Conservation (phyloP, 2,113 vertebrate genomes). For the Carassius gibelio region DNA sequence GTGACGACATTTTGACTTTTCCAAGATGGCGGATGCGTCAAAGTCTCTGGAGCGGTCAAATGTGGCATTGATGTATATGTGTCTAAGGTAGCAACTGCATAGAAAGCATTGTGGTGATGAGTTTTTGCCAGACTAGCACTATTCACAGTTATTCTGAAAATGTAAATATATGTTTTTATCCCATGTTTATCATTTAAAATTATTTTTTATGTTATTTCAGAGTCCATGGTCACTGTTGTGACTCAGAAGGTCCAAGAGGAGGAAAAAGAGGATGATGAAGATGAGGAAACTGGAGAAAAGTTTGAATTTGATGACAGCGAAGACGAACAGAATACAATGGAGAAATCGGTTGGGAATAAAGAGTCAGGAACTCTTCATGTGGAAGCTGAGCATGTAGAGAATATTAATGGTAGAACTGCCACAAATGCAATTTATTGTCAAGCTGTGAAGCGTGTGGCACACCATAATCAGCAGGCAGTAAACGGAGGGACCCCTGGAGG, state of each 20-base stretch:
- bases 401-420: background rate
- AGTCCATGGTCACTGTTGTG: slow-evolving; percentile 42
- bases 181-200: background rate
- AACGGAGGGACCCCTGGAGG: slow-evolving; percentile 43
- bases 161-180: background rate
- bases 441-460: slow-evolving; percentile 22
- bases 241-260: slow-evolving; percentile 48
- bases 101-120: too few relatives aligned
- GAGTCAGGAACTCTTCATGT: background rate
- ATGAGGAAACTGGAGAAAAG: slow-evolving; percentile 57
- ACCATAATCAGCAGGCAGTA: background rate
- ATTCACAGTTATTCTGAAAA: background rate
- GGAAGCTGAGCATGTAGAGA: slow-evolving; percentile 14
- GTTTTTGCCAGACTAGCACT: too few relatives aligned
- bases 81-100: too few relatives aligned
- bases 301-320: slow-evolving; percentile 62
- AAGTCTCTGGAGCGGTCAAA: too few relatives aligned
- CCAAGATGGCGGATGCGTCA: too few relatives aligned
- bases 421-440: slow-evolving; percentile 55
- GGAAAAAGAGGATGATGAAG: slow-evolving; percentile 54
- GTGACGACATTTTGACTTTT: too few relatives aligned
- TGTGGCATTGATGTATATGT: too few relatives aligned
- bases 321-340: slow-evolving; percentile 42
- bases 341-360: slow-evolving; percentile 22
- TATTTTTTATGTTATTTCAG: slow-evolving; percentile 30